Percentiles rank a stretch among this genome's conserved stretches.
These are phyloP conservation scores for Chelon labrosus DNA, from an alignment of 2,797 vertebrate species.

Conservation along the genomic window DNA sequence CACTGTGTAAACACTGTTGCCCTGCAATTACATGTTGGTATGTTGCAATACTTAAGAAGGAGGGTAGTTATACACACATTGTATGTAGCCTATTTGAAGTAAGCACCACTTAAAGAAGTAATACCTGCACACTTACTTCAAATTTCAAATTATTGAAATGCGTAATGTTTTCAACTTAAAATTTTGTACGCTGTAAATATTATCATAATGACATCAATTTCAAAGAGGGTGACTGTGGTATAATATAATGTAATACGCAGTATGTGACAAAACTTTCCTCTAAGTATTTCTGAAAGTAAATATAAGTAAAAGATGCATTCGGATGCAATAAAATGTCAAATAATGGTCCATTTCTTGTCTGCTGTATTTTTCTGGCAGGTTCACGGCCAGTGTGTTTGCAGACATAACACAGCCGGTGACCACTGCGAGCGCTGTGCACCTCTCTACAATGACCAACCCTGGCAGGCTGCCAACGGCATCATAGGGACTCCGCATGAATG, in stretches of 20 bases:
- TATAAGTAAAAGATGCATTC: not conserved
- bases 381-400: slow-evolving; percentile 94
- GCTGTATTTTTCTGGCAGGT: slow-evolving; percentile 80
- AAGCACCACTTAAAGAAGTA: slow-evolving; percentile 6
- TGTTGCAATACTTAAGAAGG: slow-evolving; percentile 21
- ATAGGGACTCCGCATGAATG: slow-evolving; percentile 89
- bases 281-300: not conserved
- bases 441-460: slow-evolving; percentile 92
- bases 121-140: not conserved
- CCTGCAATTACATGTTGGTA: slow-evolving; percentile 19
- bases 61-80: not conserved
- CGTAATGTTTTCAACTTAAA: not conserved
- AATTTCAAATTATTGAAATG: slow-evolving; percentile 10
- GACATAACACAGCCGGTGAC: slow-evolving; percentile 92
- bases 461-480: slow-evolving; percentile 92
- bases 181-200: no score
- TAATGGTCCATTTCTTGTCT: not conserved
- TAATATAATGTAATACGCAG: no score
- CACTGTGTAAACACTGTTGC: slow-evolving; percentile 21
- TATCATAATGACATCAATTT: not conserved
- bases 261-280: not conserved
- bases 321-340: not conserved
- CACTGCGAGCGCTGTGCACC: slow-evolving; percentile 93
- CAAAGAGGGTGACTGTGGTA: no score
- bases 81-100: slow-evolving; percentile 8